phyloP scores from a whole-genome alignment of 2,797 vertebrate genomes.

The Pyrocephalus nanus region DNA sequence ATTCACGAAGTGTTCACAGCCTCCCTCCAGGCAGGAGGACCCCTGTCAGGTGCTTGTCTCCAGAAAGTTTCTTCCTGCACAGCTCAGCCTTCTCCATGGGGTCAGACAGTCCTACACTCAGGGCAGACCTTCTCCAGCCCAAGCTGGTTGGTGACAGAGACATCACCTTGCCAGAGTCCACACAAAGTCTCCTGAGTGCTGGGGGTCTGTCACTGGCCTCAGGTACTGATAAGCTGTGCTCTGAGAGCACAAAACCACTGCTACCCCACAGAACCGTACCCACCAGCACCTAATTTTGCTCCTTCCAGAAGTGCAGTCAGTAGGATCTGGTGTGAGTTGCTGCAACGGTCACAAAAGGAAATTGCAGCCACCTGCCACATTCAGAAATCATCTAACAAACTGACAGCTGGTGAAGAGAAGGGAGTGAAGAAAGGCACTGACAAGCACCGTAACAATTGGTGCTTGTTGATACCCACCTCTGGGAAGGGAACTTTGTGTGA shows the following conservation, averaged over 20 bases:
- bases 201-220: neutral
- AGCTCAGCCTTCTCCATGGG: neutral
- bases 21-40: neutral
- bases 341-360: fast-evolving
- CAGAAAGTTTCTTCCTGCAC: neutral
- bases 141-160: neutral
- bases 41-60: neutral
- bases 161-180: neutral
- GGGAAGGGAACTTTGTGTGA: neutral
- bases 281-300: neutral
- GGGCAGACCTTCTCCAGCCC: neutral
- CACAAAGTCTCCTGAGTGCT: neutral
- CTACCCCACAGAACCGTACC: neutral
- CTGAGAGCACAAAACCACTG: neutral
- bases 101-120: fast-evolving
- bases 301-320: neutral
- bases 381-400: neutral
- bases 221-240: neutral
- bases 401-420: neutral
- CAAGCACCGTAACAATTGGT: neutral
- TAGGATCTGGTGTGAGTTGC: neutral
- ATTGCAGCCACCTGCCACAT: neutral
- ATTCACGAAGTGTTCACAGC: neutral
- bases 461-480: neutral
- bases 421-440: neutral